A percentile compares a stretch with the other conserved stretches of the same genome.
These are phyloP conservation scores for Pristionchus fissidentatus DNA, from an alignment of 2,888 invertebrate species.

Conservation along the genomic window DNA sequence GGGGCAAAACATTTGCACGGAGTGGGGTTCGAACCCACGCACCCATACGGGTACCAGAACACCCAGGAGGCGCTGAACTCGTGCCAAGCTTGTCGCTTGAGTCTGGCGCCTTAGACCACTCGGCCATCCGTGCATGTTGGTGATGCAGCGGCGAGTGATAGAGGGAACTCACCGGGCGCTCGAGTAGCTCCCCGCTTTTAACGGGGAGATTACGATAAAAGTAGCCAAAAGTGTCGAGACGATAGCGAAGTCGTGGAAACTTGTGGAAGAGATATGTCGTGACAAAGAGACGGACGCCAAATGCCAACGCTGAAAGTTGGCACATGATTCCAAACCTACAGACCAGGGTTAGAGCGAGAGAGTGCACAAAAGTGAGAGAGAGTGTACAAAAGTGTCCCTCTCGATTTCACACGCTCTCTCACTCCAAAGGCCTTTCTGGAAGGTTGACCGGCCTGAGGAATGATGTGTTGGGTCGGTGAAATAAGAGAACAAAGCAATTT, in stretches of 20 bases:
- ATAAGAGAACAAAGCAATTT: neutral
- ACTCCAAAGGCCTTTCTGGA: too few species aligned
- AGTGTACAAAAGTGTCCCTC: too few species aligned
- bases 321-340: too few species aligned
- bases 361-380: too few species aligned
- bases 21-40: conserved; percentile 50
- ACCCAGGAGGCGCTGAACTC: conserved; percentile 48
- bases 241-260: conserved; percentile 77
- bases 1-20: conserved; percentile 37
- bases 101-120: conserved; percentile 77
- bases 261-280: conserved; percentile 77
- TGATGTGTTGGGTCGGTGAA: neutral
- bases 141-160: neutral
- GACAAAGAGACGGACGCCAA: conserved; percentile 78
- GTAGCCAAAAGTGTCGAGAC: conserved; percentile 73
- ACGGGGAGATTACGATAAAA: conserved; percentile 56
- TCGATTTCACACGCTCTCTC: too few species aligned
- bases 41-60: conserved; percentile 48
- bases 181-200: neutral
- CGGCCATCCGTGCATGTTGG: conserved; percentile 71
- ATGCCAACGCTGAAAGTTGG: conserved; percentile 59
- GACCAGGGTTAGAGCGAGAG: too few species aligned
- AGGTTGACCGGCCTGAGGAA: too few species aligned
- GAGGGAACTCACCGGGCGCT: conserved; percentile 2
- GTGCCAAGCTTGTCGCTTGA: conserved; percentile 69